These are phyloP conservation scores for Cheirogaleus medius DNA, from an alignment of 2,113 vertebrate genomes.

Conservation along the genomic window DNA sequence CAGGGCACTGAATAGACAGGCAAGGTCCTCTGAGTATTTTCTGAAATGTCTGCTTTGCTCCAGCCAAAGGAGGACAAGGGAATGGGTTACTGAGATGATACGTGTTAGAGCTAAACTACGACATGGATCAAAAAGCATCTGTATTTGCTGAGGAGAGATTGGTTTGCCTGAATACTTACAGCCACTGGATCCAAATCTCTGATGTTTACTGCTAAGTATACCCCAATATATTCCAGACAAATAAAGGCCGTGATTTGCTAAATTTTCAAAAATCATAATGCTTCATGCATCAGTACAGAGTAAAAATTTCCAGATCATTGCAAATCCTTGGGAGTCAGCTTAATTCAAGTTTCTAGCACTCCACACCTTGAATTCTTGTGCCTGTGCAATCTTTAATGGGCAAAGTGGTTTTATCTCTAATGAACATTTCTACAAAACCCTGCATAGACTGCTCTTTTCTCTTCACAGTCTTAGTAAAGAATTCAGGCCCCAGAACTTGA, in stretches of 20 bases:
- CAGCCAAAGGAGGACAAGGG: not conserved
- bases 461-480: not conserved
- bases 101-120: not conserved
- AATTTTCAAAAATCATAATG: not conserved
- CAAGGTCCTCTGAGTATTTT: not conserved
- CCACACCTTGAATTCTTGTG: not conserved
- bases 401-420: not conserved
- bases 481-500: not conserved
- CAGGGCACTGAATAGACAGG: not conserved
- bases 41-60: not conserved
- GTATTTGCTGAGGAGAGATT: not conserved
- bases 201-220: not conserved
- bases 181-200: not conserved
- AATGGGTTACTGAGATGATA: not conserved
- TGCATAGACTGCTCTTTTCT: not conserved
- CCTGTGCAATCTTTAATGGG: not conserved
- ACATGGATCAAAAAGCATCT: not conserved
- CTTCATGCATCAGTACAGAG: not conserved
- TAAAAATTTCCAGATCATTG: not conserved
- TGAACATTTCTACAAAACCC: not conserved
- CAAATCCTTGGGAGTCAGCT: not conserved
- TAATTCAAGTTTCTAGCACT: not conserved
- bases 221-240: not conserved
- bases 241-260: not conserved
- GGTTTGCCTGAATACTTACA: not conserved